A percentile compares a stretch with the other conserved stretches of the same genome.
These are phyloP conservation scores for Prunella fulvescens DNA, from an alignment of 2,113 vertebrate genomes.

Conservation along the genomic window DNA sequence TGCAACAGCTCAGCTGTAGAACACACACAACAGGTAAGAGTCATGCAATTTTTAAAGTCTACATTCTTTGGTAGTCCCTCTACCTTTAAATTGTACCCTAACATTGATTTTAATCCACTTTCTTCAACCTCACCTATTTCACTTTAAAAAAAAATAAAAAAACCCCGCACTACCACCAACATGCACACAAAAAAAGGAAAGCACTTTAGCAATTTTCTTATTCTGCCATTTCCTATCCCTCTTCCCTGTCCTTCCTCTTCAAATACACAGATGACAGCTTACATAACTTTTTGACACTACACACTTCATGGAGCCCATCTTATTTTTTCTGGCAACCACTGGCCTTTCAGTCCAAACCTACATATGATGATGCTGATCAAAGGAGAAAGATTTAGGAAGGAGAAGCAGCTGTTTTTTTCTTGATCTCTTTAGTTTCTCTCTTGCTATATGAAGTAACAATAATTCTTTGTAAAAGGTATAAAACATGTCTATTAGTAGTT, in stretches of 20 bases:
- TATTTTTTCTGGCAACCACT: not conserved
- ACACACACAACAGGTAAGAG: not conserved
- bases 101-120: not conserved
- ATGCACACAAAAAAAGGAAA: not conserved
- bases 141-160: not conserved
- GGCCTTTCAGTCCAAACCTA: not conserved
- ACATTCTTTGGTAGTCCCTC: not conserved
- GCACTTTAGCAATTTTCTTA: not conserved
- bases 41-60: not conserved
- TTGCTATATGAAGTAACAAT: not conserved
- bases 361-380: not conserved
- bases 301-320: not conserved
- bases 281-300: not conserved
- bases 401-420: not conserved
- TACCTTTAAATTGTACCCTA: not conserved
- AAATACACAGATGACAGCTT: not conserved
- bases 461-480: not conserved
- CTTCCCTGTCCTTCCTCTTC: not conserved
- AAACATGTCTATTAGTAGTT: not conserved
- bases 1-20: not conserved
- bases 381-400: not conserved
- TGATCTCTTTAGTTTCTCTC: not conserved
- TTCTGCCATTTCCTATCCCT: not conserved
- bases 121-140: not conserved
- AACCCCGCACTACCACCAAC: not conserved